Evolutionary conservation across 2,113 vertebrate species (phyloP).

Genomic region (Oreochromis aureus): DNA sequence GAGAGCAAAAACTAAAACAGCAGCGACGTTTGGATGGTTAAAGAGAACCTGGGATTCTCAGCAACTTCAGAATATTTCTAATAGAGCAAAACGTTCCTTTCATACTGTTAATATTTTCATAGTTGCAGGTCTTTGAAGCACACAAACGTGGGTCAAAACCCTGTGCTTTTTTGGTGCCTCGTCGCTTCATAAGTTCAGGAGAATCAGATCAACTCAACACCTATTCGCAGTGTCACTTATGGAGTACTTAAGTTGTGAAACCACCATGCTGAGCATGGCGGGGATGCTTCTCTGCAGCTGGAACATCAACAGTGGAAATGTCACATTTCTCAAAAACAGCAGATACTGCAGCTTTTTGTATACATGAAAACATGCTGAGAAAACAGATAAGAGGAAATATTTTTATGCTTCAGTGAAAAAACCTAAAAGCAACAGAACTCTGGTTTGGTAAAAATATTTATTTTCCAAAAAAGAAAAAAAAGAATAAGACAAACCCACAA

Average conservation of each 20-base stretch:
- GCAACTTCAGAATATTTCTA: neutral
- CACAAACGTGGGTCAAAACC: rapidly evolving
- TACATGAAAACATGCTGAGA: neutral
- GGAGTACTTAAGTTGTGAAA: neutral
- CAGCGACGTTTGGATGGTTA: neutral
- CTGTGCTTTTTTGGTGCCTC: neutral
- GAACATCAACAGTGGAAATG: neutral
- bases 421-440: neutral
- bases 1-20: neutral
- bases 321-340: neutral
- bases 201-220: neutral
- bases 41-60: neutral
- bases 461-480: neutral
- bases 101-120: neutral
- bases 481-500: neutral
- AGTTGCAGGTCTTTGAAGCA: neutral
- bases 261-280: neutral
- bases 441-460: neutral
- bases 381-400: neutral
- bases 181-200: neutral
- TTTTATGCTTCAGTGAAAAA: neutral
- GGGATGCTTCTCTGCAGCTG: neutral
- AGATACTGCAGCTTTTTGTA: neutral
- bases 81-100: neutral
- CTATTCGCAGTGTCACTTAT: neutral